These are phyloP conservation scores for Merops nubicus DNA, from an alignment of 2,113 vertebrate species.

Conservation along the genomic window DNA sequence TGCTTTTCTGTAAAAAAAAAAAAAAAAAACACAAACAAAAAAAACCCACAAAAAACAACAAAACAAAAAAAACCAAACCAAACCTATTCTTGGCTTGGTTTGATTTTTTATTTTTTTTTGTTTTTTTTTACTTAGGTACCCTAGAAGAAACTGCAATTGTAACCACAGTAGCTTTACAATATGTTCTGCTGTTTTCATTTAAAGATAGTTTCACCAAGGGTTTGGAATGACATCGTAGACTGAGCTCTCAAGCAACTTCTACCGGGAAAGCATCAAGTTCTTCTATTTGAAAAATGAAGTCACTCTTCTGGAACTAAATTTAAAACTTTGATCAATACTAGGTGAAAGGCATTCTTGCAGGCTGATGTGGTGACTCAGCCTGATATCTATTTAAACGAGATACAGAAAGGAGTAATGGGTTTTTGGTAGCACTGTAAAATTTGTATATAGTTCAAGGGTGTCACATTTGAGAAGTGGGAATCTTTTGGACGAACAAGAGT, in stretches of 20 bases:
- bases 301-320: not conserved
- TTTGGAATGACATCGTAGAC: not conserved
- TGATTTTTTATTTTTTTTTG: not conserved
- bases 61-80: not conserved
- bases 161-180: not conserved
- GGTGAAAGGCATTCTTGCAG: not conserved
- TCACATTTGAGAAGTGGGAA: not conserved
- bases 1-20: not conserved
- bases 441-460: not conserved
- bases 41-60: not conserved
- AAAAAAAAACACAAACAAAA: too few relatives aligned
- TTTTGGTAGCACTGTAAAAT: not conserved
- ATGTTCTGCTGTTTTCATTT: not conserved
- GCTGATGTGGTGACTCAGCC: not conserved
- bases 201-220: fast-evolving
- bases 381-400: not conserved
- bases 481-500: not conserved
- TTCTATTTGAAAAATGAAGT: not conserved
- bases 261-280: not conserved
- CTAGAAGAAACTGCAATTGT: not conserved
- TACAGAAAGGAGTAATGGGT: not conserved
- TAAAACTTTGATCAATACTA: not conserved
- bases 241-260: not conserved
- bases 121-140: not conserved
- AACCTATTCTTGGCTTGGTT: not conserved